These are phyloP conservation scores for Forbesichthys papilliferus DNA, from an alignment of 2,113 vertebrate species.

Conservation along the genomic window DNA sequence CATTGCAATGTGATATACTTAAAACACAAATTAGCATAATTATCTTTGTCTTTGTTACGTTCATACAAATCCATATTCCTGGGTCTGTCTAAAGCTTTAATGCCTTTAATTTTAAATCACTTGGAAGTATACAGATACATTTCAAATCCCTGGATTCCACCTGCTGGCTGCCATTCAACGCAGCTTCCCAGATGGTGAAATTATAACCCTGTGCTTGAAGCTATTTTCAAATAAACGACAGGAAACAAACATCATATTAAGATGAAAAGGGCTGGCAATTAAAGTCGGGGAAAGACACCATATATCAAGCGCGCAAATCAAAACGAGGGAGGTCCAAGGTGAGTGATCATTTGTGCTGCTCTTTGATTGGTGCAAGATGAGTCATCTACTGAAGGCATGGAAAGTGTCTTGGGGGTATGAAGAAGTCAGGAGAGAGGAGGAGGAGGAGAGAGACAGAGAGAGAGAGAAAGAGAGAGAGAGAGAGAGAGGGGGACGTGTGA, in stretches of 20 bases:
- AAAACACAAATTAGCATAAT: conserved; percentile 71
- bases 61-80: background rate
- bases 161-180: conserved; percentile 68
- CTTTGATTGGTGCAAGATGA: conserved; percentile 92
- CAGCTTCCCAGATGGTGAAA: conserved; percentile 72
- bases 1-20: conserved; percentile 64
- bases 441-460: background rate
- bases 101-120: conserved; percentile 32
- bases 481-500: conserved; percentile 76
- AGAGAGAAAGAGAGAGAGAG: conserved; percentile 1
- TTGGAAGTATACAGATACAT: conserved; percentile 25
- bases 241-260: conserved; percentile 82
- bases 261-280: conserved; percentile 78
- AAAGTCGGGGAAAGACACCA: conserved; percentile 74
- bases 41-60: conserved; percentile 40
- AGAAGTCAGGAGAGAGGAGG: conserved; percentile 12
- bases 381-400: conserved; percentile 89
- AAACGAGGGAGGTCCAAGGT: conserved; percentile 82
- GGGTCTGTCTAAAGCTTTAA: conserved; percentile 2
- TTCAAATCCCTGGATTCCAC: conserved; percentile 60
- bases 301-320: conserved; percentile 87
- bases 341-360: conserved; percentile 83
- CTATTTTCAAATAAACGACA: conserved; percentile 71
- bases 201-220: conserved; percentile 63
- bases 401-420: conserved; percentile 89